Evolutionary conservation across 2,888 invertebrate genomes (phyloP).

Genomic region (Alsophila aescularia): DNA sequence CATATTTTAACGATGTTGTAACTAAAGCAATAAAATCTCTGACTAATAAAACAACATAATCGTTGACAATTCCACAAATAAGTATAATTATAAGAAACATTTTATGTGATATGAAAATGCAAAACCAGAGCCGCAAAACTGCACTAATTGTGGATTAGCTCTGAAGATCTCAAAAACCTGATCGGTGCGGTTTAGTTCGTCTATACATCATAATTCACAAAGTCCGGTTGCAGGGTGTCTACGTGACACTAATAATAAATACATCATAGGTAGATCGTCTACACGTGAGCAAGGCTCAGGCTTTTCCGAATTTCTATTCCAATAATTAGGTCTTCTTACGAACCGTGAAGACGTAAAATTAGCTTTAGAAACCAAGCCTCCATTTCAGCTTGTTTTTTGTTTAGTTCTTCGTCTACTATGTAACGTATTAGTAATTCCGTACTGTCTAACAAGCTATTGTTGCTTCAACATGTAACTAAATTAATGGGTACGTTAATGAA

Average conservation of each 20-base stretch:
- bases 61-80: too few relatives aligned
- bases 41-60: background rate
- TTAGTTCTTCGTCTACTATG: background rate
- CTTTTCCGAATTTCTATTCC: background rate
- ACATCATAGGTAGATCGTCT: constrained; percentile 1
- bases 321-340: background rate
- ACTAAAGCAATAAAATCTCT: background rate
- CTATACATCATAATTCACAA: constrained; percentile 43
- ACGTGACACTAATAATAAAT: constrained; percentile 53
- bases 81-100: too few relatives aligned
- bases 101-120: background rate
- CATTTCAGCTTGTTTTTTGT: background rate
- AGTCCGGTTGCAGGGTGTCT: constrained; percentile 48
- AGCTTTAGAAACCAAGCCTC: background rate
- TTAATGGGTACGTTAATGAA: constrained; percentile 13
- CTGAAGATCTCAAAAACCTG: background rate
- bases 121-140: background rate
- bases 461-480: constrained; percentile 8
- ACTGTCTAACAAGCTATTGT: constrained; percentile 12
- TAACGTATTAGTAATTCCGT: background rate
- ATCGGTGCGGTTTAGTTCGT: background rate
- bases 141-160: background rate
- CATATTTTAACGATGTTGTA: constrained; percentile 2
- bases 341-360: constrained; percentile 2
- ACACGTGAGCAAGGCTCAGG: background rate